Evolutionary conservation across 2,113 vertebrate species (phyloP).

Genomic region (Progne subis): DNA sequence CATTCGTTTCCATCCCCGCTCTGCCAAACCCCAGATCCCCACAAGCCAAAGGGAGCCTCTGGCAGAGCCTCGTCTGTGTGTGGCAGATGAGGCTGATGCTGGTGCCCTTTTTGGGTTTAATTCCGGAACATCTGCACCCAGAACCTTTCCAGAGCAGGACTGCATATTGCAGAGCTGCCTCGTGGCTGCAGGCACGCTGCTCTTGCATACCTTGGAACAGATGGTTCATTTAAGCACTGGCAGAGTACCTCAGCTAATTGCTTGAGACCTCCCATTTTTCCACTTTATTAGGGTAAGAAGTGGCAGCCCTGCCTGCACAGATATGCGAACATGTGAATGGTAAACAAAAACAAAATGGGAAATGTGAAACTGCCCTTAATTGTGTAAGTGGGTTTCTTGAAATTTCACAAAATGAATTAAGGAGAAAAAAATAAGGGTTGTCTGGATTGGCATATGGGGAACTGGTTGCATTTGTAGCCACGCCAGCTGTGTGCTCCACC

Average conservation of each 20-base stretch:
- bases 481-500: neutral
- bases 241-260: slow-evolving; percentile 41
- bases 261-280: slow-evolving; percentile 38
- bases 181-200: neutral
- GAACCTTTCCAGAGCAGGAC: neutral
- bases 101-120: neutral
- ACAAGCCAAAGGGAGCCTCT: neutral
- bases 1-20: neutral
- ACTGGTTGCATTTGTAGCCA: neutral
- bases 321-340: neutral
- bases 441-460: neutral
- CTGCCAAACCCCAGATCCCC: neutral
- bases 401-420: neutral
- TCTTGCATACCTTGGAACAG: slow-evolving; percentile 50
- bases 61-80: neutral
- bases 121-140: neutral
- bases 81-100: neutral
- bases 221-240: slow-evolving; percentile 53
- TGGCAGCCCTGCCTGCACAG: slow-evolving; percentile 17
- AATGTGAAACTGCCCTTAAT: neutral
- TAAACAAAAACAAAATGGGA: slow-evolving; percentile 3
- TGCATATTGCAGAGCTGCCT: neutral
- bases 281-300: slow-evolving; percentile 24
- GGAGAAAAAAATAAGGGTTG: neutral
- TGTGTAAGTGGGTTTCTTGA: neutral